Evolutionary conservation across 2,113 vertebrate species (phyloP).

Genomic region (Sphyrna mokarran): DNA sequence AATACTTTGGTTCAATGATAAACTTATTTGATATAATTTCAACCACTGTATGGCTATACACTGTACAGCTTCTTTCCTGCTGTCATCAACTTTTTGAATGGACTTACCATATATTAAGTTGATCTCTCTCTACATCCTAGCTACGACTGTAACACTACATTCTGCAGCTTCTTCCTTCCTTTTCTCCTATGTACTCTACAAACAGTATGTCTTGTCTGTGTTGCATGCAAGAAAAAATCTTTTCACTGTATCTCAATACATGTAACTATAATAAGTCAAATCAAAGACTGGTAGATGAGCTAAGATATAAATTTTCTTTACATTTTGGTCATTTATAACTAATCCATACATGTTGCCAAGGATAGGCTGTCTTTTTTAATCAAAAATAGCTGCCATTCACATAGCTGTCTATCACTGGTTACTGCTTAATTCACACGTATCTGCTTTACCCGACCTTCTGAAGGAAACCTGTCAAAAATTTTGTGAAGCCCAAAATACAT

Average conservation of each 20-base stretch:
- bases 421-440: background rate
- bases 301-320: background rate
- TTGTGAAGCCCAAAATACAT: background rate
- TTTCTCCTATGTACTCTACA: too few relatives aligned
- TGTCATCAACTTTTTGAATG: too few relatives aligned
- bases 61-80: too few relatives aligned
- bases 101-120: too few relatives aligned
- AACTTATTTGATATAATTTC: slow-evolving; percentile 12
- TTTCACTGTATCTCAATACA: too few relatives aligned
- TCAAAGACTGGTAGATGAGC: background rate
- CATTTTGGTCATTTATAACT: background rate
- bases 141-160: too few relatives aligned
- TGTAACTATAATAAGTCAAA: too few relatives aligned
- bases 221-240: too few relatives aligned
- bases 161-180: too few relatives aligned
- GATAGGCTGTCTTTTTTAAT: background rate
- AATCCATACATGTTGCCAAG: background rate
- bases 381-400: background rate
- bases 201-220: too few relatives aligned
- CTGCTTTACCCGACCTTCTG: background rate
- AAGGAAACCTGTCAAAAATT: background rate
- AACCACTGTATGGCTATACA: background rate
- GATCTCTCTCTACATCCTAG: too few relatives aligned
- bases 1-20: background rate
- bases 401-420: background rate